Evolutionary conservation across 2,888 invertebrate species (phyloP).

Genomic region (Notodromas monacha): DNA sequence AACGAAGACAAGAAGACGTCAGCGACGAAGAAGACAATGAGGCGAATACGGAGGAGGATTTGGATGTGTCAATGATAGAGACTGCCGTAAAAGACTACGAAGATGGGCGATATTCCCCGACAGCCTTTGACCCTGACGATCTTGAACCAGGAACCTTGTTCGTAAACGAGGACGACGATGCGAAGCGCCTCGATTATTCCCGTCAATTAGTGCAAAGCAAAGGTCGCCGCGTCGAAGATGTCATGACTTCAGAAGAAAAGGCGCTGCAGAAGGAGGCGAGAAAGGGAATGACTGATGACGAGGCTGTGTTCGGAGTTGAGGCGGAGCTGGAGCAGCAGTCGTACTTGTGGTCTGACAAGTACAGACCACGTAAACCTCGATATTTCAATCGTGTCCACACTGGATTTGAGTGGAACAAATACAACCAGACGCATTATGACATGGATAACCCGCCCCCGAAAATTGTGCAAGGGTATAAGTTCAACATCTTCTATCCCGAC

Average conservation of each 20-base stretch:
- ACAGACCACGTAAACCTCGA: slow-evolving; percentile 76
- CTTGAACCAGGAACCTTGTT: slow-evolving; percentile 43
- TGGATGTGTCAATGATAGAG: background rate
- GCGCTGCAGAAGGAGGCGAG: slow-evolving; percentile 44
- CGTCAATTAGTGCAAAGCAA: slow-evolving; percentile 27
- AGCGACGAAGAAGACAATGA: slow-evolving; percentile 10
- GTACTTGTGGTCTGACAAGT: slow-evolving; percentile 89
- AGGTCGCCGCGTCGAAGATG: slow-evolving; percentile 24
- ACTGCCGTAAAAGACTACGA: slow-evolving; percentile 28
- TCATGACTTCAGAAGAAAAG: slow-evolving; percentile 24
- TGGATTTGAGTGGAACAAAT: slow-evolving; percentile 99
- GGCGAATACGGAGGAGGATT: slow-evolving; percentile 11
- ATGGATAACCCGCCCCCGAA: slow-evolving; percentile 99
- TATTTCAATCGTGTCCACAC: slow-evolving; percentile 89
- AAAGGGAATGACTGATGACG: slow-evolving; percentile 51
- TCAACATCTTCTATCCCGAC: slow-evolving; percentile 98
- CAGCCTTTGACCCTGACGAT: slow-evolving; percentile 25
- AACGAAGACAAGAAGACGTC: slow-evolving; percentile 7
- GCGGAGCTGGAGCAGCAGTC: slow-evolving; percentile 49
- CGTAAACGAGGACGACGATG: slow-evolving; percentile 38
- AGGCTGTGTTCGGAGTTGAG: slow-evolving; percentile 70
- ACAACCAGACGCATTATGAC: slow-evolving; percentile 99
- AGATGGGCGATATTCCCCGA: slow-evolving; percentile 53
- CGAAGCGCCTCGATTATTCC: slow-evolving; percentile 33
- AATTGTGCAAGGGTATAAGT: slow-evolving; percentile 98